Evolutionary conservation across 2,888 invertebrate genomes (phyloP).

Genomic region (Tachina fera): DNA sequence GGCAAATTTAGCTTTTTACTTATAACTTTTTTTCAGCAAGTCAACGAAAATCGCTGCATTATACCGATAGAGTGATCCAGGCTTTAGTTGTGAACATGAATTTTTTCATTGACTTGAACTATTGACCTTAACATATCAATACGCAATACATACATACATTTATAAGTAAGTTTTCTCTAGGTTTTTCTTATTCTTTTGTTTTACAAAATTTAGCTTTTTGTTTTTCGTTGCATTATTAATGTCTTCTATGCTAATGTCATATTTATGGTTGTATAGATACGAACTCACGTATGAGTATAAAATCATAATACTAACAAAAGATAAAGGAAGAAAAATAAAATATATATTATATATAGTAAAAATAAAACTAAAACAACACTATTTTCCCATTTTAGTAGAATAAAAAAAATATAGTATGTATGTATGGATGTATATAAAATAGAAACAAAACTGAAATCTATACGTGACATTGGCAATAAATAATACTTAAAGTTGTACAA

Average conservation of each 20-base stretch:
- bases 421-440: background rate
- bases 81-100: too few species aligned
- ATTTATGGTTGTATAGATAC: constrained; percentile 41
- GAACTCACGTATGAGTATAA: background rate
- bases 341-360: background rate
- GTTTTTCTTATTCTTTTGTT: background rate
- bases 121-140: constrained; percentile 56
- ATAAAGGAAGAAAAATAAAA: constrained; percentile 11
- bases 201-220: constrained; percentile 21
- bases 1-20: too few species aligned
- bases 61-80: too few species aligned
- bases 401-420: background rate
- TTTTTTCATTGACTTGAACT: constrained; percentile 42
- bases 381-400: constrained; percentile 3
- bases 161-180: background rate
- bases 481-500: constrained; percentile 69
- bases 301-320: constrained; percentile 28
- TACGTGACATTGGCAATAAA: constrained; percentile 72
- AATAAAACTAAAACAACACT: constrained; percentile 40
- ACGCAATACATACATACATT: background rate
- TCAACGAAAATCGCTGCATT: too few species aligned
- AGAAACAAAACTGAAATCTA: constrained; percentile 56
- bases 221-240: constrained; percentile 52
- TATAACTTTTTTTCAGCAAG: too few species aligned
- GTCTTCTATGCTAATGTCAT: constrained; percentile 69